Evolutionary conservation across 2,797 vertebrate genomes (phyloP), one percentile per base, ranked within the genome.

Genomic region (Gorsachius magnificus): DNA sequence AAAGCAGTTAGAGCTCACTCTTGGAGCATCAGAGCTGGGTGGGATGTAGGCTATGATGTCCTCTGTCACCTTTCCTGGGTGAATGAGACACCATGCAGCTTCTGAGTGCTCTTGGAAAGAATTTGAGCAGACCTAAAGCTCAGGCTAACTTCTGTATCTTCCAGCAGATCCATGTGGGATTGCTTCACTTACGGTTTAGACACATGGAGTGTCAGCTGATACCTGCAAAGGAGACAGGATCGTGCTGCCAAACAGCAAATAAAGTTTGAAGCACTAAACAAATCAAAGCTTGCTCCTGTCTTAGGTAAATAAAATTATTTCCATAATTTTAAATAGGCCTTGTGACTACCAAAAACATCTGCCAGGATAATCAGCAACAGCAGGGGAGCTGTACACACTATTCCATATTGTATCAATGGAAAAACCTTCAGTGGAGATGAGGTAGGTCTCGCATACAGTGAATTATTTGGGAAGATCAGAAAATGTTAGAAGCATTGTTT

Each of bases 181-280:
- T 81, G 64, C 41, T 75, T 75, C 75, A 65, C 54, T 46, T 76
- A 38, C 48, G 82, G 84, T 35, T 86, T 64, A 78, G 57, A 90
- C 13, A 61, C 22, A 35, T 48, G 38, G 69, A 87, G 48, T 63
- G 68, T 65, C 68, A 79, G 38, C 38, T 92, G 72, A 90, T 90
- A 66, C 24, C 41, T 56, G 35, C 68, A 50, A 57, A 70, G 56
- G 43, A 60, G 54, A 53, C 28, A 70, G 43, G 60, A 80, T 31
- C 1, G 1, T 64, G 60, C 64, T 85, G 79, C 88, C 60, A 48
- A 90, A 91, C 28, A 78, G 48, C 76, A 88, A 83, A 93, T 69
- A 46, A 84, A 92, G 48, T 77, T 80, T 77, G 72, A 93, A 96
- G 83, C 48, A 86, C 65, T 64, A 77, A 88, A 80, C n/a, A 93